Conservation (phyloP, 2,888 invertebrate species). For the Perizoma flavofasciatum region DNA sequence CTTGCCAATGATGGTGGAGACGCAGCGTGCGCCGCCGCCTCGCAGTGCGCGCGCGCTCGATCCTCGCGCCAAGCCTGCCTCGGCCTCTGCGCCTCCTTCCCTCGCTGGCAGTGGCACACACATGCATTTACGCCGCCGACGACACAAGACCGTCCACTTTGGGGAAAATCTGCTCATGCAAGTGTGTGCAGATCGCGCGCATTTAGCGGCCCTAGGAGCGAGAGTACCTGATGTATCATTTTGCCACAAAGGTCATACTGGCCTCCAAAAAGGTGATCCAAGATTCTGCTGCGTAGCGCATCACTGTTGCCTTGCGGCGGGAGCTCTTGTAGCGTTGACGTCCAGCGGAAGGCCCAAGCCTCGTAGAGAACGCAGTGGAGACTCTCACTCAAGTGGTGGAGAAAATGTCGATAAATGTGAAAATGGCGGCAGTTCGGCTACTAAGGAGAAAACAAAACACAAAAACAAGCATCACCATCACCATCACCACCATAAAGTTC, state of each 20-base stretch:
- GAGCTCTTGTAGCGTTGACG: constrained; percentile 68
- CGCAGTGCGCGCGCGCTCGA: constrained; percentile 75
- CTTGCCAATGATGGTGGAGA: constrained; percentile 83
- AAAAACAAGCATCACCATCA: constrained; percentile 71
- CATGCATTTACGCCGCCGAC: constrained; percentile 86
- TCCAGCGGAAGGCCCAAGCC: constrained; percentile 68
- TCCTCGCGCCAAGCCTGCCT: constrained; percentile 75
- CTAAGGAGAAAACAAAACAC: constrained; percentile 63
- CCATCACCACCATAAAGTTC: constrained; percentile 75
- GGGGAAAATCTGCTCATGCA: constrained; percentile 90
- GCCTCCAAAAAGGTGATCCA: constrained; percentile 70
- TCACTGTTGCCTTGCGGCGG: constrained; percentile 78
- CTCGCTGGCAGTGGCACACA: constrained; percentile 76
- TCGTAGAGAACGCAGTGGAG: constrained; percentile 70
- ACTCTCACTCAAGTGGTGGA: constrained; percentile 79
- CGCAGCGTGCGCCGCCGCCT: constrained; percentile 78
- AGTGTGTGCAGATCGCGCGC: constrained; percentile 88
- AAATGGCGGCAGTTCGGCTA: constrained; percentile 52
- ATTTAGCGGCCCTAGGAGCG: constrained; percentile 77
- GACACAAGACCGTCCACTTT: constrained; percentile 91
- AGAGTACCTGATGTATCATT: constrained; percentile 78
- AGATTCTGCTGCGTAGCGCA: constrained; percentile 79
- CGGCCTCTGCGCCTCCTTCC: constrained; percentile 84
- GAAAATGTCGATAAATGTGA: constrained; percentile 73
- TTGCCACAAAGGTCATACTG: constrained; percentile 77